Conservation (phyloP, 2,113 vertebrate genomes). For the Asarcornis scutulata region DNA sequence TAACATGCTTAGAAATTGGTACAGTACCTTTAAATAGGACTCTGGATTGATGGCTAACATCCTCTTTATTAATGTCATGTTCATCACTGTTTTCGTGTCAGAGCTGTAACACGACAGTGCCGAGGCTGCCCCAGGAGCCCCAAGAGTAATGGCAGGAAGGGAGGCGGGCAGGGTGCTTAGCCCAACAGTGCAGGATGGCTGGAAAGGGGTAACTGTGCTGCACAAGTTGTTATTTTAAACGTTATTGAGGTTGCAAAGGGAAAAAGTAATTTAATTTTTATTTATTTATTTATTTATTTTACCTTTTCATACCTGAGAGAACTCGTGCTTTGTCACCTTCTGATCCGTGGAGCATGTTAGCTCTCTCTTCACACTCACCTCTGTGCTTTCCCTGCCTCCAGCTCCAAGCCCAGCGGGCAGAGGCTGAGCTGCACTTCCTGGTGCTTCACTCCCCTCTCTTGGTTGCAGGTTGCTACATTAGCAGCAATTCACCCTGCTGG, state of each 20-base stretch:
- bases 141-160: neutral
- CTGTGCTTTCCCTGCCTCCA: neutral
- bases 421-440: fast-evolving
- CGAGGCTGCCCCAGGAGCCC: neutral
- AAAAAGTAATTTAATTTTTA: neutral
- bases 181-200: neutral
- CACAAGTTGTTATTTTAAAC: neutral
- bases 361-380: neutral
- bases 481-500: neutral
- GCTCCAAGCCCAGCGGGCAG: fast-evolving
- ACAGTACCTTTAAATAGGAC: neutral
- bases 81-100: neutral
- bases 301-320: neutral
- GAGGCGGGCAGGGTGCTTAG: too few species aligned
- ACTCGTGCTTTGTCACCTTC: neutral
- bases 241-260: neutral
- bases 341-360: fast-evolving
- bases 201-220: neutral
- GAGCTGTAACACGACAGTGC: neutral
- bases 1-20: neutral
- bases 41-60: neutral
- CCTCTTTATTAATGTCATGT: neutral
- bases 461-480: neutral
- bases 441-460: fast-evolving
- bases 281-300: neutral